phyloP scores from a whole-genome alignment of 2,888 invertebrate genomes.

The Athalia circularis region DNA sequence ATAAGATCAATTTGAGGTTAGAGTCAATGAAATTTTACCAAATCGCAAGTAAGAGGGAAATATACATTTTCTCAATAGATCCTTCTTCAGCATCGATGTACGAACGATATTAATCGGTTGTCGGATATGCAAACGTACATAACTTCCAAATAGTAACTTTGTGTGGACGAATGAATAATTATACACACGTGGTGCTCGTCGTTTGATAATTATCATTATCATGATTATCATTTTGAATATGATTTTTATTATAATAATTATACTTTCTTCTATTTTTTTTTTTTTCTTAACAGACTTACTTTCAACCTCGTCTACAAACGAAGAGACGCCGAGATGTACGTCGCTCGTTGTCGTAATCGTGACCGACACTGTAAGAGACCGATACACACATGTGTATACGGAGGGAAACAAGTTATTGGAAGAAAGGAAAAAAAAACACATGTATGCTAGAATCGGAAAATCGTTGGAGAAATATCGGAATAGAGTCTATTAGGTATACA shows the following conservation, averaged over 20 bases:
- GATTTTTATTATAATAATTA: neutral
- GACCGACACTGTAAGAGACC: neutral
- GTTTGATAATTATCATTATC: neutral
- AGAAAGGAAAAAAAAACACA: neutral
- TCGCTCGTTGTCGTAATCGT: conserved; percentile 10
- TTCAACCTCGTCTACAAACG: conserved; percentile 18
- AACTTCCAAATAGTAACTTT: too few species aligned
- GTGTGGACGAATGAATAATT: neutral
- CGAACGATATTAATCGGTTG: too few species aligned
- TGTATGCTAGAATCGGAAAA: neutral
- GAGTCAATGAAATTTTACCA: too few species aligned
- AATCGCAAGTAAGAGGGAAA: too few species aligned
- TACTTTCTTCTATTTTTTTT: neutral
- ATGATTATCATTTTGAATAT: conserved; percentile 11
- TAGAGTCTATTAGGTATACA: neutral
- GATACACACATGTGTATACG: neutral
- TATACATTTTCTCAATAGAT: too few species aligned
- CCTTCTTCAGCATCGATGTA: too few species aligned
- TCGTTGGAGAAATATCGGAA: neutral
- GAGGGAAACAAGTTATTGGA: neutral
- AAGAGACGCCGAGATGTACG: neutral
- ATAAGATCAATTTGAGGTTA: too few species aligned
- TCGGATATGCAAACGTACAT: too few species aligned
- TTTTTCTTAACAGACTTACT: conserved; percentile 21
- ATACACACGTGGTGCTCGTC: neutral